A percentile compares a stretch with the other conserved stretches of the same genome.
Evolutionary conservation across 2,113 vertebrate species (phyloP).

Genomic region (Apteryx mantelli): DNA sequence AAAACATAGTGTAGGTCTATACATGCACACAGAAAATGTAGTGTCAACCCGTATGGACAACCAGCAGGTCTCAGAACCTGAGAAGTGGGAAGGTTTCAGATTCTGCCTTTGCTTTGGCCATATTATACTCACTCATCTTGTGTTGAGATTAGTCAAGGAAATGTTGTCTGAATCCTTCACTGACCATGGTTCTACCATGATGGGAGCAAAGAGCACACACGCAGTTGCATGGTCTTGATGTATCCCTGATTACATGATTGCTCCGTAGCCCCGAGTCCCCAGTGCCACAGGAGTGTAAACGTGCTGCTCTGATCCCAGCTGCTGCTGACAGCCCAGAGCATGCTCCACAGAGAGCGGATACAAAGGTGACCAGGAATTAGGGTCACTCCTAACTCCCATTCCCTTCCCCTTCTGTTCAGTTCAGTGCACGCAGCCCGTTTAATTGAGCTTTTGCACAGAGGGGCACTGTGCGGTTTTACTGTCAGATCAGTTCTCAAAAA

Average conservation of each 20-base stretch:
- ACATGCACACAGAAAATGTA: not conserved
- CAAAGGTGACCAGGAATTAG: slow-evolving; percentile 6
- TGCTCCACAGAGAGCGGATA: not conserved
- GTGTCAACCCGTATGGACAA: not conserved
- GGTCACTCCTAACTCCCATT: not conserved
- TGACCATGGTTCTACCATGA: not conserved
- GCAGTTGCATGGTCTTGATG: not conserved
- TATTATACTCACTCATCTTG: not conserved
- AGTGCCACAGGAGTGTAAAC: not conserved
- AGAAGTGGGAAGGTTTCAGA: not conserved
- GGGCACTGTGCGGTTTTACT: not conserved
- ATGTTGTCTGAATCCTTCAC: not conserved
- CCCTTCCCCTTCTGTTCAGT: not conserved
- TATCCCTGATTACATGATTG: not conserved
- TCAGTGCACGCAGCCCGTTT: not conserved
- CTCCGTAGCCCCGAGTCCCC: not conserved
- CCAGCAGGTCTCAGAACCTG: not conserved
- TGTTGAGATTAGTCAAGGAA: not conserved
- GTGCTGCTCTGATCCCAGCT: slow-evolving; percentile 6
- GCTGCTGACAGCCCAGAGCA: not conserved
- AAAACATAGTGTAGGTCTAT: not conserved
- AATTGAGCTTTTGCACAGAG: not conserved
- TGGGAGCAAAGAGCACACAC: not conserved
- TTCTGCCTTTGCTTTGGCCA: not conserved
- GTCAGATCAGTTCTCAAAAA: not conserved